A percentile compares a stretch with the other conserved stretches of the same genome.
These are phyloP conservation scores for Monodelphis domestica DNA, from an alignment of 2,797 vertebrate species.

Conservation along the genomic window DNA sequence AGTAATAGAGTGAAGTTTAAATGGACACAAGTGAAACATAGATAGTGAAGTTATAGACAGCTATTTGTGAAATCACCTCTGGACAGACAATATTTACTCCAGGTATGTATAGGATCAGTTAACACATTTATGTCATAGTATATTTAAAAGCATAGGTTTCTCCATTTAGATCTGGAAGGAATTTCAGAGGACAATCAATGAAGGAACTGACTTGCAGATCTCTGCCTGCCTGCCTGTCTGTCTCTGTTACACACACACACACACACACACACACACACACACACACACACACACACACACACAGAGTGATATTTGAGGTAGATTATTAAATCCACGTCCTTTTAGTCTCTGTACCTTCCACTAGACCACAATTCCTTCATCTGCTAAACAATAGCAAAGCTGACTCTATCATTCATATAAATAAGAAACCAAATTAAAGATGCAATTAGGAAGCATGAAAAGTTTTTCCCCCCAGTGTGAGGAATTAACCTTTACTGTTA, in stretches of 20 bases:
- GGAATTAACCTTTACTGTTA: conserved; percentile 34
- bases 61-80: not conserved
- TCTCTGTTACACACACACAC: not conserved
- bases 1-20: not conserved
- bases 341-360: not conserved
- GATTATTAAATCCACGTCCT: not conserved
- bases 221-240: not conserved
- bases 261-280: not conserved
- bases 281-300: not conserved
- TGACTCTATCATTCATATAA: conserved; percentile 32
- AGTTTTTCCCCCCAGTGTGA: not conserved
- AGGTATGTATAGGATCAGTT: not conserved
- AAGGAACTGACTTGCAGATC: not conserved
- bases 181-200: not conserved
- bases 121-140: not conserved
- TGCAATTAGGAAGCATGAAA: conserved; percentile 31
- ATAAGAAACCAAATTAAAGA: conserved; percentile 20
- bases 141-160: not conserved
- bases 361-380: not conserved
- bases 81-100: not conserved
- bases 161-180: not conserved
- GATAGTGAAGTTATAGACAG: not conserved
- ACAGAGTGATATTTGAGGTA: not conserved
- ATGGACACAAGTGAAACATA: not conserved
- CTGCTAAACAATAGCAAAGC: conserved; percentile 1